These are phyloP conservation scores for Hippocampus guttulatus DNA, from an alignment of 2,113 vertebrate species.

Conservation along the genomic window DNA sequence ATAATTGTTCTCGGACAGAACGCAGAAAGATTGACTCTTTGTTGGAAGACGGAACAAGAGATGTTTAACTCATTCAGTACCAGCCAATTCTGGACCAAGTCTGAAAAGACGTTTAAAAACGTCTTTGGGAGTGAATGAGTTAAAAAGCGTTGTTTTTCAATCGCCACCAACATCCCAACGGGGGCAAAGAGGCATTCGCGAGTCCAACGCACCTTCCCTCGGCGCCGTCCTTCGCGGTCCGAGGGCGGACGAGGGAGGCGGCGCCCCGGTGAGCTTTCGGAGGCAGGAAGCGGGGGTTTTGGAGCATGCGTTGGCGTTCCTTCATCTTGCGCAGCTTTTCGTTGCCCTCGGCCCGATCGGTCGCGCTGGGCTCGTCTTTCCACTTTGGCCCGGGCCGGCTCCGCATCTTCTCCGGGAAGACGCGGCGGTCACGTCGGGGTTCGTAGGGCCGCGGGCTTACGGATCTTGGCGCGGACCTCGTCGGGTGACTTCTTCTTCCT, in stretches of 20 bases:
- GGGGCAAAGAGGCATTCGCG: no score
- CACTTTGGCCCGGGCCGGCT: conserved; percentile 46
- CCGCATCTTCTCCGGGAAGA: neutral
- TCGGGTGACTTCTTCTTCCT: conserved; percentile 10
- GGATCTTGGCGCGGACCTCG: conserved; percentile 47
- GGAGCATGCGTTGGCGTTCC: conserved; percentile 73
- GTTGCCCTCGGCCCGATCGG: conserved; percentile 46
- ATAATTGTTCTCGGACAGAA: no score
- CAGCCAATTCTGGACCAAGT: no score
- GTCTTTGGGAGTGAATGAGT: no score
- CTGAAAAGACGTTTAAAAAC: no score
- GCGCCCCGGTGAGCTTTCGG: conserved; percentile 67
- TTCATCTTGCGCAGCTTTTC: conserved; percentile 64
- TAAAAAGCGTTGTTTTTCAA: no score
- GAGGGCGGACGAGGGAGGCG: conserved; percentile 74
- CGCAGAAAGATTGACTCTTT: no score
- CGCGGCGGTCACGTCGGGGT: no score
- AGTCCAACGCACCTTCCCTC: conserved; percentile 65
- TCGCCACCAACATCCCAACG: no score
- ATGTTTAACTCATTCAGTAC: no score
- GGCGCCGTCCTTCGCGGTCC: conserved; percentile 21
- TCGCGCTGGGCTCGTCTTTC: conserved; percentile 50
- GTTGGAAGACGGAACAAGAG: no score
- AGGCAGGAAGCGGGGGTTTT: conserved; percentile 84
- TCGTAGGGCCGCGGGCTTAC: neutral